phyloP scores from a whole-genome alignment of 1,140 invertebrate genomes.

The Brachionus paranguensis region DNA sequence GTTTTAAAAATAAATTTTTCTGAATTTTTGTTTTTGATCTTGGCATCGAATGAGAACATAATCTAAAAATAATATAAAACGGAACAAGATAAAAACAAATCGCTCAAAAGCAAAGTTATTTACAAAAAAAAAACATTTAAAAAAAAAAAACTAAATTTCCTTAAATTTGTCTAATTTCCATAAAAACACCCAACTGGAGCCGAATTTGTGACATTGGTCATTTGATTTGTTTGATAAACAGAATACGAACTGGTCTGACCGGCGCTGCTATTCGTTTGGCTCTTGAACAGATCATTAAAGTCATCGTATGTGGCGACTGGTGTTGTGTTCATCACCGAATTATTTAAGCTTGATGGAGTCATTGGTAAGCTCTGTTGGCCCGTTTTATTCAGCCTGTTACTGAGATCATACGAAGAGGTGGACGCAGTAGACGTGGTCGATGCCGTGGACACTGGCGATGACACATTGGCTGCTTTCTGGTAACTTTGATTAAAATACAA shows the following conservation, averaged over 20 bases:
- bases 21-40: background rate
- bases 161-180: conserved; percentile 13
- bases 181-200: conserved; percentile 21
- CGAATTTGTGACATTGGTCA: background rate
- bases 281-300: background rate
- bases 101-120: background rate
- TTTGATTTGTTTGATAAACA: background rate
- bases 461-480: background rate
- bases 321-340: background rate
- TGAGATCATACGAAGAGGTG: conserved; percentile 6
- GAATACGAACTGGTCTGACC: background rate
- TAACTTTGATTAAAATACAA: conserved; percentile 14
- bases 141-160: conserved; percentile 23
- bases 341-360: background rate
- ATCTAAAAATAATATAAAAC: conserved; percentile 9
- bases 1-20: background rate
- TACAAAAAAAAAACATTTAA: conserved; percentile 25
- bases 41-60: background rate
- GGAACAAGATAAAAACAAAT: conserved; percentile 27
- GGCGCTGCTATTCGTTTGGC: background rate
- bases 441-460: background rate
- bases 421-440: background rate
- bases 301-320: background rate
- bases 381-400: background rate
- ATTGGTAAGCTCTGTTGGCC: background rate